A percentile compares a stretch with the other conserved stretches of the same genome.
These are phyloP conservation scores for Meriones unguiculatus DNA, from an alignment of 2,113 vertebrate genomes.

Conservation along the genomic window DNA sequence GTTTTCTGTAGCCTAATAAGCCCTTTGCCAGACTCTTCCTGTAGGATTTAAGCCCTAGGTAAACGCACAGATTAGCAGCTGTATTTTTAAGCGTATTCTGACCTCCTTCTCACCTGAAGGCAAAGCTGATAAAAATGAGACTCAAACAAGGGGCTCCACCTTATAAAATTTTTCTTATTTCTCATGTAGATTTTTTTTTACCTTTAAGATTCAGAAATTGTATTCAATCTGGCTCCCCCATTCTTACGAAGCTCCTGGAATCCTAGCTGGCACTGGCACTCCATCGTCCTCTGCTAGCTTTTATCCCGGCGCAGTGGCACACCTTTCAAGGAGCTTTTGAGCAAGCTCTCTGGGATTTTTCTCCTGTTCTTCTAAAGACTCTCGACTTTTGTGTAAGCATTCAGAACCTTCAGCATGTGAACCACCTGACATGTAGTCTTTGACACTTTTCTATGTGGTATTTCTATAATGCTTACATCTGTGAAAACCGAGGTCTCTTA, in stretches of 20 bases:
- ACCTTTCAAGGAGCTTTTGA: conserved; percentile 36
- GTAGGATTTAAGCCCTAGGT: conserved; percentile 33
- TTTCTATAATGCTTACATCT: conserved; percentile 56
- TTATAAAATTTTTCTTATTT: conserved; percentile 30
- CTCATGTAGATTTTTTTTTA: not conserved
- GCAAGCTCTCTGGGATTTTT: conserved; percentile 47
- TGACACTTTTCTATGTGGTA: conserved; percentile 16
- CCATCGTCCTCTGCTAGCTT: not conserved
- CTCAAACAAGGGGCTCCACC: conserved; percentile 7
- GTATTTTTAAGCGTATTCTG: conserved; percentile 61
- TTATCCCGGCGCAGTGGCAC: conserved; percentile 42
- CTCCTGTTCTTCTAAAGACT: conserved; percentile 17
- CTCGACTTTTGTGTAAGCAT: not conserved
- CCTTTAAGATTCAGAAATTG: conserved; percentile 26
- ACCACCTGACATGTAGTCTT: conserved; percentile 11
- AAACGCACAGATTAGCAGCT: conserved; percentile 40
- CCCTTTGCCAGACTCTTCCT: conserved; percentile 7
- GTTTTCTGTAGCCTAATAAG: not conserved
- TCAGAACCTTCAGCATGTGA: conserved; percentile 2
- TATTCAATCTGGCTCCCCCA: not conserved
- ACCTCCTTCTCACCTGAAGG: conserved; percentile 13
- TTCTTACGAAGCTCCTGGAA: not conserved
- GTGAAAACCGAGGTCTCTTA: conserved; percentile 58
- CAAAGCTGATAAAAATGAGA: conserved; percentile 55
- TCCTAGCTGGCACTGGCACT: not conserved